Percentiles rank a stretch among this genome's conserved stretches.
These are phyloP conservation scores for Bradynema listronoti DNA, from an alignment of 1,140 invertebrate species.

Conservation along the genomic window DNA sequence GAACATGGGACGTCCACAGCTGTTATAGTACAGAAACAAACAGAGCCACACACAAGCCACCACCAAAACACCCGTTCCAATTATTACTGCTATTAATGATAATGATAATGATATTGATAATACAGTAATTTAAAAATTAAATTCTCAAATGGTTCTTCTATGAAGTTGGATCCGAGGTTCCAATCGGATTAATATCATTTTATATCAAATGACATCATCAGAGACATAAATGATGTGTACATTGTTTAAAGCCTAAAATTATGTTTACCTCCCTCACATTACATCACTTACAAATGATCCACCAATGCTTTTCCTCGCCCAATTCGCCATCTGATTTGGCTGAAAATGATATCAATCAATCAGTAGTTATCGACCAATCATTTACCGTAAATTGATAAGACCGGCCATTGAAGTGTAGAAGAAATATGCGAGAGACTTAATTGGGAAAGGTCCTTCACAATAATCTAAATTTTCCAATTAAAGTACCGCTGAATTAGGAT, in stretches of 20 bases:
- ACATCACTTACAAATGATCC: conserved; percentile 20
- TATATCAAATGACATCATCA: no score
- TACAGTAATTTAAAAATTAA: no score
- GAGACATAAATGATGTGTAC: no score
- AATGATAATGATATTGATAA: no score
- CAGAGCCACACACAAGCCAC: conserved; percentile 17
- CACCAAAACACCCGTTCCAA: conserved; percentile 19
- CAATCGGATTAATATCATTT: no score
- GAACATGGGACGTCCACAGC: conserved; percentile 15
- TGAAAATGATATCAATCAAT: conserved; percentile 16
- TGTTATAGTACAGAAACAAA: conserved; percentile 27
- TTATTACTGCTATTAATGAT: conserved; percentile 24
- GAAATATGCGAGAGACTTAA: conserved; percentile 24
- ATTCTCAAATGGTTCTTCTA: no score
- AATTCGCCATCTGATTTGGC: conserved; percentile 17
- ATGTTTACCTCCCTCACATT: no score
- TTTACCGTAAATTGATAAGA: conserved; percentile 17
- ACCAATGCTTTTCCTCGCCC: conserved; percentile 21
- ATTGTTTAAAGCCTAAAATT: no score
- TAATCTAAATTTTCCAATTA: conserved; percentile 16
- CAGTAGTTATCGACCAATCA: not conserved
- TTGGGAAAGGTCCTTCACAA: conserved; percentile 20
- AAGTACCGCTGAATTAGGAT: not conserved
- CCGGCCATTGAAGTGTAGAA: conserved; percentile 20
- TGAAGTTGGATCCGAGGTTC: no score